Evolutionary conservation across 2,797 vertebrate genomes (phyloP).

Genomic region (Synaphobranchus kaupii): DNA sequence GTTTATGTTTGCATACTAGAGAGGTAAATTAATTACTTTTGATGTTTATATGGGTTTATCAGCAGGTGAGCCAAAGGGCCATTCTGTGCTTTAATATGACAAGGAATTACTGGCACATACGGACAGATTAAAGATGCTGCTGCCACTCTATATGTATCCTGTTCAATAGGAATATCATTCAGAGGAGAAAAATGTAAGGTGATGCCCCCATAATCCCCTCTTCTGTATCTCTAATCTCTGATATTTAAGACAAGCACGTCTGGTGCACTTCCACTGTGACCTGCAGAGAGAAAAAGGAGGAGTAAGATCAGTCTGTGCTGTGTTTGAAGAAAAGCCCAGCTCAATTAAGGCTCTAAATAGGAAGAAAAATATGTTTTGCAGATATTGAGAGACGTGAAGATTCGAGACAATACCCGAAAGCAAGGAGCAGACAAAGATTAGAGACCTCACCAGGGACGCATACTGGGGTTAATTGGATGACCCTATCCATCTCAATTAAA

Average conservation of each 20-base stretch:
- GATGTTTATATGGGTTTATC: too few species aligned
- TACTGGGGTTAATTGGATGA: conserved; percentile 80
- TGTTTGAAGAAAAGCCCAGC: conserved; percentile 56
- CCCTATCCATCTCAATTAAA: conserved; percentile 78
- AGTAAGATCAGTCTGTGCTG: conserved; percentile 15
- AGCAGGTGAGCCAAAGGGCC: neutral
- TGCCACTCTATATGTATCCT: neutral
- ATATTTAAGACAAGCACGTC: conserved; percentile 27
- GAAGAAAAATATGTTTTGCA: conserved; percentile 62
- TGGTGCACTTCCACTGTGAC: conserved; percentile 14
- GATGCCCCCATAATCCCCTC: conserved; percentile 28
- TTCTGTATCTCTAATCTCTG: conserved; percentile 16
- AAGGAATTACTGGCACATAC: conserved; percentile 6
- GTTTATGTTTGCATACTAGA: neutral
- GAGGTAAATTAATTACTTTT: neutral
- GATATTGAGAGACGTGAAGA: conserved; percentile 63
- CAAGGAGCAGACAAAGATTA: conserved; percentile 59
- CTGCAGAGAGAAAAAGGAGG: conserved; percentile 9
- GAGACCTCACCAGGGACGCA: conserved; percentile 59
- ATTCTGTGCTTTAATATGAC: neutral
- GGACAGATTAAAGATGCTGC: conserved; percentile 12
- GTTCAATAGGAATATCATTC: conserved; percentile 1
- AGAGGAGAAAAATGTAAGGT: conserved; percentile 6
- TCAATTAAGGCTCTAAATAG: conserved; percentile 70
- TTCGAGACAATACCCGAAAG: conserved; percentile 71